Conservation (phyloP, 2,888 invertebrate species). For the Busseola fusca region DNA sequence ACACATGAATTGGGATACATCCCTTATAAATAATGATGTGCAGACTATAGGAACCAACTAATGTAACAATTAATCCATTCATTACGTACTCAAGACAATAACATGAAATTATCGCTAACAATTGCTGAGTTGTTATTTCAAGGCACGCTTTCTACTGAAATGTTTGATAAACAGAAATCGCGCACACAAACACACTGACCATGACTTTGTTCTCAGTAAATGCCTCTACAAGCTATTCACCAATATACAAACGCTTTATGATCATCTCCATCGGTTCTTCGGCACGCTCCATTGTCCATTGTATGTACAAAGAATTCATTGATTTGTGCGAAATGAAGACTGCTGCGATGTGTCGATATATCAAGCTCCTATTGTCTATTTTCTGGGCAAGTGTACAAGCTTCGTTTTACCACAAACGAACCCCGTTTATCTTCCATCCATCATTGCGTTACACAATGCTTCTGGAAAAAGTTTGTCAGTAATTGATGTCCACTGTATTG, state of each 20-base stretch:
- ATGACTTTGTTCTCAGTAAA: constrained; percentile 56
- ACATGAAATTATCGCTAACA: constrained; percentile 20
- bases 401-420: constrained; percentile 44
- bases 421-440: constrained; percentile 49
- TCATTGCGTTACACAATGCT: constrained; percentile 52
- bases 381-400: constrained; percentile 57
- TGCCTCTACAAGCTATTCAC: constrained; percentile 33
- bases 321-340: constrained; percentile 78
- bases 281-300: constrained; percentile 82
- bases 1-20: constrained; percentile 3
- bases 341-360: constrained; percentile 70
- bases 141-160: constrained; percentile 59
- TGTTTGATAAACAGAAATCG: constrained; percentile 58
- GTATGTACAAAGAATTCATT: constrained; percentile 79
- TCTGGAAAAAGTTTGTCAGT: constrained; percentile 47
- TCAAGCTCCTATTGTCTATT: constrained; percentile 70
- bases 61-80: constrained; percentile 5
- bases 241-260: constrained; percentile 47
- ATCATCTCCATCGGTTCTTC: constrained; percentile 60
- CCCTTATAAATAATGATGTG: constrained; percentile 10
- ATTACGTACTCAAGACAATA: constrained; percentile 23
- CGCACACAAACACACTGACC: constrained; percentile 53
- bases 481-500: constrained; percentile 55
- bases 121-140: constrained; percentile 42
- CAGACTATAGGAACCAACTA: neutral